A percentile compares a stretch with the other conserved stretches of the same genome.
These are phyloP conservation scores for Priapulus caudatus DNA, from an alignment of 2,888 invertebrate genomes.

Conservation along the genomic window DNA sequence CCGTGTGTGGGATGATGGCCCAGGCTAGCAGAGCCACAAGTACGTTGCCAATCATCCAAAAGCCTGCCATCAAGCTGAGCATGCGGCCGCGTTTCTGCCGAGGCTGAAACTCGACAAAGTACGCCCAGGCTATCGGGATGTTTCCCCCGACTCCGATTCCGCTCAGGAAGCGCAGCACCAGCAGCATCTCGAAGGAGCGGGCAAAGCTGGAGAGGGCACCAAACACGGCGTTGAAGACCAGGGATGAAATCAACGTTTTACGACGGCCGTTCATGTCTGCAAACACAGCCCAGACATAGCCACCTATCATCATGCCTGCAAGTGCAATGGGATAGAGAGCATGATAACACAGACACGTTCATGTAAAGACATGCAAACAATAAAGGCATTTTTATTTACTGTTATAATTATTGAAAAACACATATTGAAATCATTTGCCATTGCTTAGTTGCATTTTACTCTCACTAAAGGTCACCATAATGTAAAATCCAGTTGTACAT, in stretches of 20 bases:
- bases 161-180: slow-evolving; percentile 78
- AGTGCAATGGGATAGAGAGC: too few relatives aligned
- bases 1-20: slow-evolving; percentile 50
- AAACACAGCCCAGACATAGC: slow-evolving; percentile 81
- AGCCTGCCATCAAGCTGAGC: slow-evolving; percentile 85
- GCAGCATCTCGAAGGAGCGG: slow-evolving; percentile 73
- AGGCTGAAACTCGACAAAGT: slow-evolving; percentile 87
- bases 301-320: slow-evolving; percentile 80
- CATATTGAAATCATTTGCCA: too few relatives aligned
- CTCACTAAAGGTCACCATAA: too few relatives aligned
- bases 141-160: slow-evolving; percentile 79
- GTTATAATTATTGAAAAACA: too few relatives aligned
- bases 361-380: too few relatives aligned
- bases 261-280: slow-evolving; percentile 77
- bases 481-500: too few relatives aligned
- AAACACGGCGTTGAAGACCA: slow-evolving; percentile 75
- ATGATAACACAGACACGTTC: neutral
- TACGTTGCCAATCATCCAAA: slow-evolving; percentile 85
- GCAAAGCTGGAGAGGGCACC: slow-evolving; percentile 81
- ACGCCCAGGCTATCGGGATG: slow-evolving; percentile 87
- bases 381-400: too few relatives aligned
- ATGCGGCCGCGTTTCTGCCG: slow-evolving; percentile 77
- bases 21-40: slow-evolving; percentile 77
- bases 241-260: slow-evolving; percentile 73
- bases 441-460: too few relatives aligned